Evolutionary conservation across 2,797 vertebrate genomes (phyloP).

Genomic region (Gouania willdenowi): DNA sequence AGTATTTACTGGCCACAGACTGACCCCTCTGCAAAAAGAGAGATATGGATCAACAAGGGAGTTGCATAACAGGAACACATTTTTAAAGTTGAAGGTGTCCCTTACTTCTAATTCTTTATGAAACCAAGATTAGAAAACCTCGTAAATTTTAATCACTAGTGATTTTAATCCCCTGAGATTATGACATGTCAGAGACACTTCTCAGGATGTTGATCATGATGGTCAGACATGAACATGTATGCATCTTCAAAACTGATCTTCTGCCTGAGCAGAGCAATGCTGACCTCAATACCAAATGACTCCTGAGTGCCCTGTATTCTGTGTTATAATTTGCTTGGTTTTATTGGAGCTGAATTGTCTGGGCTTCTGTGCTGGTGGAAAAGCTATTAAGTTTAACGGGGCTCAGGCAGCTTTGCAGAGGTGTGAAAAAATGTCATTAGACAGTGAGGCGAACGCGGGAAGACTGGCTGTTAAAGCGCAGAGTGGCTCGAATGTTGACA

Average conservation of each 20-base stretch:
- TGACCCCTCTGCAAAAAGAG: too few species aligned
- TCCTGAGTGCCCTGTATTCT: conserved; percentile 49
- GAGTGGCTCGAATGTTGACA: too few species aligned
- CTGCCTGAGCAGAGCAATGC: conserved; percentile 25
- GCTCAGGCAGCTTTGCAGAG: conserved; percentile 27
- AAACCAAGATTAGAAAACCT: too few species aligned
- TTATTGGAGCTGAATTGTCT: conserved; percentile 63
- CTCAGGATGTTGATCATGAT: conserved; percentile 22
- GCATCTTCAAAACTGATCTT: background rate
- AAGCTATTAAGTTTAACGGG: conserved; percentile 70
- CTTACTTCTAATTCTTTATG: too few species aligned
- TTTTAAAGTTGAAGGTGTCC: too few species aligned
- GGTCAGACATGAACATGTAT: background rate
- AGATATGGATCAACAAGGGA: too few species aligned
- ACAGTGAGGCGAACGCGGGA: background rate
- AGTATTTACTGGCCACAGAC: too few species aligned
- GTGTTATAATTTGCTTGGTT: conserved; percentile 64
- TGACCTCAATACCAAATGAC: conserved; percentile 38
- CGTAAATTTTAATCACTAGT: too few species aligned
- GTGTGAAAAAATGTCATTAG: conserved; percentile 30
- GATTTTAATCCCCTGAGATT: too few species aligned
- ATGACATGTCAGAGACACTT: too few species aligned
- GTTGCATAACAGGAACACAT: too few species aligned
- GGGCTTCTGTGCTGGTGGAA: conserved; percentile 55
- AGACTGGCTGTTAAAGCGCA: conserved; percentile 6